Conservation (phyloP, 2,113 vertebrate species). For the Anser cygnoides region DNA sequence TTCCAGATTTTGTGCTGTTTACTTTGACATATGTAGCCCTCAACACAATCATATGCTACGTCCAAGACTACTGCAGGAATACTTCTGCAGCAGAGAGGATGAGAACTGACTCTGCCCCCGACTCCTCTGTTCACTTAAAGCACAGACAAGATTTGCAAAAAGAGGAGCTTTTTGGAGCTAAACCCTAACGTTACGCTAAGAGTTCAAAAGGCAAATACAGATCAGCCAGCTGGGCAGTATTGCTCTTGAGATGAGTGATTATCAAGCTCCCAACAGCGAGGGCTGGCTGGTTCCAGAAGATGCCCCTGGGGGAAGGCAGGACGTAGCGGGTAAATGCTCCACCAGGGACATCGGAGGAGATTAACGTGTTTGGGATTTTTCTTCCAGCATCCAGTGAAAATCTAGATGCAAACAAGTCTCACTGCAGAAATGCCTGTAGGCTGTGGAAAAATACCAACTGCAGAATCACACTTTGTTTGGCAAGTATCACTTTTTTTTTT, state of each 20-base stretch:
- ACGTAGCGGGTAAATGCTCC: no score
- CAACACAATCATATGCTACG: fast-evolving
- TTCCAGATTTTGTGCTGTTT: not conserved
- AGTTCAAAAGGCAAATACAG: not conserved
- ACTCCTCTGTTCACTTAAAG: not conserved
- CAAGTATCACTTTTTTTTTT: not conserved
- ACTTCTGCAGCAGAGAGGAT: not conserved
- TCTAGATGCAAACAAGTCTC: not conserved
- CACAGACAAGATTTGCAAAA: not conserved
- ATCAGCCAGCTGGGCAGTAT: not conserved
- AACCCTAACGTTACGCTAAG: not conserved
- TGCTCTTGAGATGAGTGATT: not conserved
- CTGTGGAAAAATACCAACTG: not conserved
- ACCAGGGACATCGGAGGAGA: not conserved
- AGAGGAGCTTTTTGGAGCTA: not conserved
- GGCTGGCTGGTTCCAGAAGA: not conserved
- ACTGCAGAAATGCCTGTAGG: not conserved
- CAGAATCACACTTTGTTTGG: not conserved
- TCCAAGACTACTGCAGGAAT: not conserved
- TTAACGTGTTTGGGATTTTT: not conserved
- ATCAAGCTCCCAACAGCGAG: not conserved
- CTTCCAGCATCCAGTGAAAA: not conserved
- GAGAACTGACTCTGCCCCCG: not conserved
- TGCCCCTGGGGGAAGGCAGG: not conserved
- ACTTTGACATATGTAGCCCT: not conserved